Conservation (phyloP, 2,797 vertebrate genomes). For the Apodemus agrarius region DNA sequence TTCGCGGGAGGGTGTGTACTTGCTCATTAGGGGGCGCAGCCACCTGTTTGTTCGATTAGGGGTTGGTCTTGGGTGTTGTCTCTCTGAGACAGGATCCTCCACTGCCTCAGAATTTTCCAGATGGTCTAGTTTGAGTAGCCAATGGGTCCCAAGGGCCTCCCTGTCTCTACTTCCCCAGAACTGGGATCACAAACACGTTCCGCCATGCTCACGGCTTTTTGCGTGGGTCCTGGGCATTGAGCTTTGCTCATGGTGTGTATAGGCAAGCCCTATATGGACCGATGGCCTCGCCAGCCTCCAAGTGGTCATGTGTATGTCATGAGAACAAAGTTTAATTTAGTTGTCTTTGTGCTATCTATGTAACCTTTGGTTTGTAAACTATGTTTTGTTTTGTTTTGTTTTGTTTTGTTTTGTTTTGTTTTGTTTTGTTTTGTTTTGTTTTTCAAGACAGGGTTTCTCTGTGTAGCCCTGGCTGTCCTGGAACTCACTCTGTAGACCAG, state of each 20-base stretch:
- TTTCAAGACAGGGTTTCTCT: too few relatives aligned
- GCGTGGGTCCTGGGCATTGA: neutral
- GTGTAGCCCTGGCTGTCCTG: too few relatives aligned
- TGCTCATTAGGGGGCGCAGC: neutral
- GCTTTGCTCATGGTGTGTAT: neutral
- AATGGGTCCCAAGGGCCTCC: neutral
- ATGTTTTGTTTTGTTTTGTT: too few relatives aligned
- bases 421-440: too few relatives aligned
- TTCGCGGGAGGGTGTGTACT: neutral
- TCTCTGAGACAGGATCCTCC: neutral
- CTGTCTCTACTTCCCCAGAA: neutral
- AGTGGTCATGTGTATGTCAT: neutral
- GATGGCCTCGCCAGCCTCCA: neutral
- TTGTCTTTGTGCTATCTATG: neutral
- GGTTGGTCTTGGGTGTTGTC: neutral
- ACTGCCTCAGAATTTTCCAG: neutral
- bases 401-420: too few relatives aligned
- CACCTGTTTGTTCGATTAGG: neutral
- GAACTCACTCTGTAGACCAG: too few relatives aligned
- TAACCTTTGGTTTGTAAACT: neutral
- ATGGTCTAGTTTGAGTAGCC: neutral
- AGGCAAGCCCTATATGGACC: too few relatives aligned
- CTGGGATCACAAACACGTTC: neutral
- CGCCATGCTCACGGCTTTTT: neutral
- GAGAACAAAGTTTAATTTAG: neutral